These are phyloP conservation scores for Myopa tessellatipennis DNA, from an alignment of 2,888 invertebrate species.

Conservation along the genomic window DNA sequence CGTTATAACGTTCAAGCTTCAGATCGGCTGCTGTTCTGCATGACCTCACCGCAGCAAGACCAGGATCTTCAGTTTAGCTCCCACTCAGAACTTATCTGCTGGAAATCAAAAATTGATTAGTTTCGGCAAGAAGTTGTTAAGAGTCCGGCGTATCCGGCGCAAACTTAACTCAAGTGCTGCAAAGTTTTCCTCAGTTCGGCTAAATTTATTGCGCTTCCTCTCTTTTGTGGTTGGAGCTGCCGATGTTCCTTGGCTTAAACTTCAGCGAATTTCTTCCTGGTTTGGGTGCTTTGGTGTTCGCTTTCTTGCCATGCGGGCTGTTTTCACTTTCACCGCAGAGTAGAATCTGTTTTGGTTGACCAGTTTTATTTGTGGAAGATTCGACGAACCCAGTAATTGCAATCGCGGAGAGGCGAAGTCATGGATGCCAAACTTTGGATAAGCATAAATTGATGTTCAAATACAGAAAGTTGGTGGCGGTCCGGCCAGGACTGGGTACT, in stretches of 20 bases:
- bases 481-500: too few species aligned
- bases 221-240: slow-evolving; percentile 11
- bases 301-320: background rate
- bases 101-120: slow-evolving; percentile 35
- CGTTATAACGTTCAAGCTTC: slow-evolving; percentile 37
- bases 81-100: slow-evolving; percentile 24
- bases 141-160: slow-evolving; percentile 1
- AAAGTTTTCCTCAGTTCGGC: slow-evolving; percentile 1
- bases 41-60: background rate
- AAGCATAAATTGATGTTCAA: background rate
- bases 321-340: slow-evolving; percentile 32
- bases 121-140: slow-evolving; percentile 23
- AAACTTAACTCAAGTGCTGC: slow-evolving; percentile 12
- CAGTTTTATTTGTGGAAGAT: background rate
- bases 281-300: background rate
- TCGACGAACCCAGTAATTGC: background rate
- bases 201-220: background rate
- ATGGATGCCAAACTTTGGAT: background rate
- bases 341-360: slow-evolving; percentile 28
- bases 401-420: background rate
- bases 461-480: background rate
- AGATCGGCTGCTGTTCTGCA: background rate
- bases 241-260: background rate
- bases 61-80: slow-evolving; percentile 2
- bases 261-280: background rate